phyloP scores from a whole-genome alignment of 1,140 invertebrate genomes.

The Mylabris phalerata region DNA sequence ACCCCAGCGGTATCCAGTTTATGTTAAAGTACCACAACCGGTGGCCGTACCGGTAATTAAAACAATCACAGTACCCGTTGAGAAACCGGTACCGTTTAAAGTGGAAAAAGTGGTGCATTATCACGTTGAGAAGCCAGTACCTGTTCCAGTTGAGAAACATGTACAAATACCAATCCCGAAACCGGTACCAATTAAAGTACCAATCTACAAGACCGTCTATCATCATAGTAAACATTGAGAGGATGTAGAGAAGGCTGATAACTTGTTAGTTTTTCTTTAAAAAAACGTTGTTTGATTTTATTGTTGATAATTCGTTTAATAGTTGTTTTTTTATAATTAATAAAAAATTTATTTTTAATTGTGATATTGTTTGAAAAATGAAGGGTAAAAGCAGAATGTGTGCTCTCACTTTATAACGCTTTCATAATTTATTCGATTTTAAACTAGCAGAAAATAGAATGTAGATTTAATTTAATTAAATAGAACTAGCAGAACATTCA shows the following conservation, averaged over 20 bases:
- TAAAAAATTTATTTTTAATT: slow-evolving; percentile 13
- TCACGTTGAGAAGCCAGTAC: slow-evolving; percentile 65
- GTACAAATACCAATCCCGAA: slow-evolving; percentile 65
- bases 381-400: neutral
- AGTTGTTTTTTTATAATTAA: slow-evolving; percentile 15
- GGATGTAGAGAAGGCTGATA: slow-evolving; percentile 28
- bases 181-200: slow-evolving; percentile 68
- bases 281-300: neutral
- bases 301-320: neutral
- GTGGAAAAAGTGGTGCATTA: slow-evolving; percentile 66
- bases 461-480: too few species aligned
- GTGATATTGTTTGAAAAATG: neutral
- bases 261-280: slow-evolving; percentile 3
- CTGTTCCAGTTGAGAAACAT: slow-evolving; percentile 63
- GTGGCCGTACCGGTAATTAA: slow-evolving; percentile 64
- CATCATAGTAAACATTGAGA: slow-evolving; percentile 38
- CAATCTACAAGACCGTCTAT: slow-evolving; percentile 61
- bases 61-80: slow-evolving; percentile 62
- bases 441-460: too few species aligned
- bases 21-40: slow-evolving; percentile 63
- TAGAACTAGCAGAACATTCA: too few species aligned
- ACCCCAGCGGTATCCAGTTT: slow-evolving; percentile 64
- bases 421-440: too few species aligned
- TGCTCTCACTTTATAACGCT: too few species aligned
- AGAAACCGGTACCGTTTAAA: slow-evolving; percentile 64